A percentile compares a stretch with the other conserved stretches of the same genome.
phyloP scores from a whole-genome alignment of 1,140 invertebrate species.

The Aphelenchoides fujianensis region DNA sequence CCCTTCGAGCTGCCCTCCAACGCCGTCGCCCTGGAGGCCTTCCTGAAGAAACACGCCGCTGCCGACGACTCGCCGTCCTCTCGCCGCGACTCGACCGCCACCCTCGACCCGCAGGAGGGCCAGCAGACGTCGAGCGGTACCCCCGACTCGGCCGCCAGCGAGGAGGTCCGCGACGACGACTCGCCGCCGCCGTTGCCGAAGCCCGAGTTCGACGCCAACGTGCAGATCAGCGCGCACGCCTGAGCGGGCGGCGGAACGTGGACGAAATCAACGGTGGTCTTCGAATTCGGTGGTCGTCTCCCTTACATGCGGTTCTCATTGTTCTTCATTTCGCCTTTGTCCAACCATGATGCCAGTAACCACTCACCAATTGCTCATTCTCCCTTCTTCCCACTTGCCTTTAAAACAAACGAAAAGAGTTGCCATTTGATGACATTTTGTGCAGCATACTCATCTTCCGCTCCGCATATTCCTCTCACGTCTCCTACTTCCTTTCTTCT shows the following conservation, averaged over 20 bases:
- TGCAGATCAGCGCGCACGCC: constrained; percentile 17
- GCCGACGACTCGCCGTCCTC: background rate
- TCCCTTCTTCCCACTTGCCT: too few species aligned
- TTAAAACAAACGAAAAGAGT: too few species aligned
- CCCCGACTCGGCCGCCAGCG: background rate
- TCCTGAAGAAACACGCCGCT: constrained; percentile 7
- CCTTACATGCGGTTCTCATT: too few species aligned
- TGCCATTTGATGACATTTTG: too few species aligned
- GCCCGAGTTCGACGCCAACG: background rate
- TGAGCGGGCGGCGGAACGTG: too few species aligned
- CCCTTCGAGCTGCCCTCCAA: constrained; percentile 34
- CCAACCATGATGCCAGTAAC: too few species aligned
- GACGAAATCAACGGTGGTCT: background rate
- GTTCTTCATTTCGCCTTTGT: too few species aligned
- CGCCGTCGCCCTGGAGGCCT: background rate
- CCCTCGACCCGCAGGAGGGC: constrained; percentile 12
- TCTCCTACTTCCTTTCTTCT: too few species aligned
- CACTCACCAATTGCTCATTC: too few species aligned
- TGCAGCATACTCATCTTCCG: too few species aligned
- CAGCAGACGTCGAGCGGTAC: background rate
- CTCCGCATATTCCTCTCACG: too few species aligned
- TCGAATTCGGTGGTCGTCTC: background rate
- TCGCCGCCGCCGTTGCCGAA: constrained; percentile 17
- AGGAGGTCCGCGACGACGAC: background rate
- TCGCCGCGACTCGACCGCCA: background rate